Base-by-base conservation (phyloP, 2,113 vertebrate species). In the Coptodon rendalli region DNA sequence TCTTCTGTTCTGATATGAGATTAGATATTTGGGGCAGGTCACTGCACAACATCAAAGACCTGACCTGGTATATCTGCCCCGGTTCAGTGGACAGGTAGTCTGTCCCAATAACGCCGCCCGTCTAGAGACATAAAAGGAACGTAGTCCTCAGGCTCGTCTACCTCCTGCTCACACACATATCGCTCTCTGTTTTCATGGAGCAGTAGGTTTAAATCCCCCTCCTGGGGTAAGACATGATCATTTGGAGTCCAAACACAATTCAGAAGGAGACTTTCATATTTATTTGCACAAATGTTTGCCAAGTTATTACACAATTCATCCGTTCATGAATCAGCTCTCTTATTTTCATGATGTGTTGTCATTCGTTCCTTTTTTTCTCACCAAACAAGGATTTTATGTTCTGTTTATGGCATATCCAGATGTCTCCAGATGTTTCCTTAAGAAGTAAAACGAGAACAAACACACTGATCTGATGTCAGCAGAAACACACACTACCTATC, bases 31-130 rank as follows among this genome's bases (percentile, higher is more conserved):
- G 22, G 61, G 86, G 57, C 80, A 90, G 91, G 86, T 92, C 93
- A 81, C 34, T 83, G 91, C 81, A 71, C 93, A 54, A 31, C 93
- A 90, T 95, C 94, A 95, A 93, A 83, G 92, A 38, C 22, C 71
- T 84, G 91, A 82, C 82, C 90, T 88, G 89, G 86, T 92, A 83
- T 89, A 88, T 90, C 82, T 68, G 87, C 81, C 59, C 86, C 81
- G 92, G 31, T 90, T 91, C 90, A 94, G 80, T 89, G 90, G 84
- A 91, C 91, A 92, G 89, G 89, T 92, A 88, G 73, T 38, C 43
- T 87, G 80, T 80, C 87, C 86, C 89, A 90, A 91, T 93, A 86
- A 91, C 38, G 48, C 17, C 53, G 68, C 27, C 45, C 1, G 4
- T 73, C 79, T 45, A 40, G 48, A 80, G 82, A 93, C 91, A 93